Conservation (phyloP, 2,888 invertebrate genomes). For the Stictocephala bisonia region DNA sequence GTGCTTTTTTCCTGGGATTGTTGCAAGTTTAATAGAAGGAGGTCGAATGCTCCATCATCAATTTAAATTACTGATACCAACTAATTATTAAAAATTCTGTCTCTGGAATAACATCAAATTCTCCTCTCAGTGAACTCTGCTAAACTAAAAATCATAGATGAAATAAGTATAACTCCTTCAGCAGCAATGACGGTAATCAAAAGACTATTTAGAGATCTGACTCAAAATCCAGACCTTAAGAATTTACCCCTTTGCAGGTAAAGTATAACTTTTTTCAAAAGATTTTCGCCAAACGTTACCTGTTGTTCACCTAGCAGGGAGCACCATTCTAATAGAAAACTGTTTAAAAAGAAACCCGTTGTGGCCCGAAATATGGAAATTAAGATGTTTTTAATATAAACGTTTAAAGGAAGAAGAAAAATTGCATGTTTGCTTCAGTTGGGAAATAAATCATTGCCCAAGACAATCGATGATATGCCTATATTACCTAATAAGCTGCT, state of each 20-base stretch:
- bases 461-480: no score
- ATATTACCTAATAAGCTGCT: no score
- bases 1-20: no score
- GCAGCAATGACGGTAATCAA: background rate
- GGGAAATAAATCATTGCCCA: background rate
- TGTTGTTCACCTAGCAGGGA: background rate
- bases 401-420: background rate
- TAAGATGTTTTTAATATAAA: background rate
- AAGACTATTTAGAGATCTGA: background rate
- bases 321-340: background rate
- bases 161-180: slow-evolving; percentile 3
- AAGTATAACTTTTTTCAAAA: background rate
- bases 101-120: background rate
- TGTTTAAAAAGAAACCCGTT: background rate
- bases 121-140: background rate
- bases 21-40: no score
- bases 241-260: background rate
- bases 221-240: background rate
- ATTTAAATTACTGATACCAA: background rate
- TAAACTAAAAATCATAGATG: background rate
- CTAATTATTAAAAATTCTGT: slow-evolving; percentile 3
- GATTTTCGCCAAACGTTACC: background rate
- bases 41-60: background rate
- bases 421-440: background rate
- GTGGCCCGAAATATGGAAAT: background rate